Evolutionary conservation across 1,140 invertebrate species (phyloP), one percentile per base, ranked within the genome.

Genomic region (Agrypnia vestita): DNA sequence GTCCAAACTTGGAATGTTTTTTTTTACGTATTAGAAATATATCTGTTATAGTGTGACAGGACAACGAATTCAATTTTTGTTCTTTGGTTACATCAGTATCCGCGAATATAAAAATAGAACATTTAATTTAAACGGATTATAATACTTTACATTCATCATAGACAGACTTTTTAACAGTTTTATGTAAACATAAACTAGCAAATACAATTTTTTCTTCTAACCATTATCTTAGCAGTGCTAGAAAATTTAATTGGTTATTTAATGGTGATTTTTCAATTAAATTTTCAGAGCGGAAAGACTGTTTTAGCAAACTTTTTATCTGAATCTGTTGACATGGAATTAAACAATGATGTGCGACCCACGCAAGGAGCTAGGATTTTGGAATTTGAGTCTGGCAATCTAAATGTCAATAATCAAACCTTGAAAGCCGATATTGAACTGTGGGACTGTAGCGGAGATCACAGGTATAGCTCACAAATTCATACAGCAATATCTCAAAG

Each of bases 331-430:
- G 88, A 88, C 79, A 82, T 86, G 3, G 89, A 89, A 78, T 87
- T 89, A 74, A 83, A 83, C 9, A 84, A 82, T 12, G 55, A 85
- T 12, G 84, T 86, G 10, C 84, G 84, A 67, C 86, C 89, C 0
- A 90, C 89, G 4, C 89, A 89, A 84, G 89, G 89, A 44, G 87
- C 86, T 67, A 59, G 93, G 83, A 94, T 94, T 84, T 84, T 94
- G 11, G 94, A 94, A 86, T 94, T 94, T 88, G 93, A 94, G 87
- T 86, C 89, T 67, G 85, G 89, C 15, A 87, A 89, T 76, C 84
- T 91, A 46, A 88, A 87, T 78, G 84, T 91, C 0, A 90, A 90
- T 79, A 90, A 91, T 73, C 88, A 89, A 83, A 84, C 84, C 69
- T 82, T 74, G 35, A 89, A 87, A 79, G 84, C 87, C 17, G 88